Conservation (phyloP, 2,113 vertebrate species). For the Gallinago undulata region DNA sequence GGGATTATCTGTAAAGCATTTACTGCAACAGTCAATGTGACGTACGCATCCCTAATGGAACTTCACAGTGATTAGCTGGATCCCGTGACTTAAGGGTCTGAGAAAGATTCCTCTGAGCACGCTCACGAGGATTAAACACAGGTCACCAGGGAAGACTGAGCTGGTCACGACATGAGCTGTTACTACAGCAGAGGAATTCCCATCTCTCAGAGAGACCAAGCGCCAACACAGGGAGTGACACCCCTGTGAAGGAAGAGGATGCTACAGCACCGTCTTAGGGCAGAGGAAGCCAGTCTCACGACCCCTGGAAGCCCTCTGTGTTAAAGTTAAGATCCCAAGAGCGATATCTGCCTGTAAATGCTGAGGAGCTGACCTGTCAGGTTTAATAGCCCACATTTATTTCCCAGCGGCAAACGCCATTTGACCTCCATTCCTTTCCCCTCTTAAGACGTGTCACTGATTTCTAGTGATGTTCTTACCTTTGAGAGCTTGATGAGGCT, state of each 20-base stretch:
- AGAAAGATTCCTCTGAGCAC: not conserved
- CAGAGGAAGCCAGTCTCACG: not conserved
- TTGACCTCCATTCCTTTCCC: not conserved
- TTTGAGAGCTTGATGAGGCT: constrained; percentile 97
- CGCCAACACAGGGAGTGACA: not conserved
- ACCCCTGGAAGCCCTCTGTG: not conserved
- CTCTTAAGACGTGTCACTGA: not conserved
- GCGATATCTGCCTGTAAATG: not conserved
- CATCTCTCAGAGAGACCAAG: not conserved
- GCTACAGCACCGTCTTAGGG: not conserved
- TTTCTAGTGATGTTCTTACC: constrained; percentile 72
- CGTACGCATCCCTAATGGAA: not conserved
- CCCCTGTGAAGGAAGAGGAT: rapidly evolving
- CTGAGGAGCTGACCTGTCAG: not conserved
- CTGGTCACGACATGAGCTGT: not conserved
- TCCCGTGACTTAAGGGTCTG: not conserved
- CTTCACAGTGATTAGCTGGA: not conserved
- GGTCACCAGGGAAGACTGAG: not conserved
- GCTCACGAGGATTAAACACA: not conserved
- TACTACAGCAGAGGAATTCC: not conserved
- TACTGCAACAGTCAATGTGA: not conserved
- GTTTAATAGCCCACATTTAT: not conserved
- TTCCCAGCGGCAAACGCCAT: not conserved
- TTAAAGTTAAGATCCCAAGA: not conserved
- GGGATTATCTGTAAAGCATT: not conserved